Evolutionary conservation across 2,888 invertebrate genomes (phyloP), one percentile per base, ranked within the genome.

Genomic region (Scaptodrosophila latifasciaeformis): DNA sequence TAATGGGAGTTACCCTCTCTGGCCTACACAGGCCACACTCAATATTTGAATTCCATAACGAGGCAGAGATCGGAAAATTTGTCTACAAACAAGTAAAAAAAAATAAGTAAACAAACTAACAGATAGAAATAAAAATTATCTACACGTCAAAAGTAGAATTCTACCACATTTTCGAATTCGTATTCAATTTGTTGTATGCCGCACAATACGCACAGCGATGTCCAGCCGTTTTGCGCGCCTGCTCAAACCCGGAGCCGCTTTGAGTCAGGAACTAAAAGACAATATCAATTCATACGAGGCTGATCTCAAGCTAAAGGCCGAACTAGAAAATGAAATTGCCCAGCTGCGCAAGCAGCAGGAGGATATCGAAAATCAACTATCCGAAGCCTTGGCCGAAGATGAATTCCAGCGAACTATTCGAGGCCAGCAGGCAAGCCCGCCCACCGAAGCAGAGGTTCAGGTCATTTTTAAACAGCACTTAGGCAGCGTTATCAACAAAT

Each of bases 311-410:
- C 59, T 70, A 5, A 49, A 52, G 40, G n/a, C 13, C 10, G 50
- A 62, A 2, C 13, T 77, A 34, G 68, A 77, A 10, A 7, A 12
- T 6, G 70, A 63, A 1, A 46, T 72, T 5, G 7, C 2, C 1
- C 18, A 3, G 1, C 37, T 72, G n/a, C 70, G 74, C 10, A 53
- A 59, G 35, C 49, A 70, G 6, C 72, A 66, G 48, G 58, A 60
- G 2, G 49, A 42, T 2, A 54, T 60, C n/a, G 72, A 72, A 42
- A 60, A 77, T 13, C 43, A 50, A 34, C 30, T 72, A 2, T 70
- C 72, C 17, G 72, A 72, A n/a, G 60, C 59, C 0, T 13, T 70
- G 50, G 70, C 77, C 40, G 72, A 74, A 12, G 57, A 70, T 5
- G 72, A 72, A 4, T 68, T 66, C 1, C 68, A 70, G 18, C 63